These are phyloP conservation scores for Falco berigora DNA, from an alignment of 2,797 vertebrate species.

Conservation along the genomic window DNA sequence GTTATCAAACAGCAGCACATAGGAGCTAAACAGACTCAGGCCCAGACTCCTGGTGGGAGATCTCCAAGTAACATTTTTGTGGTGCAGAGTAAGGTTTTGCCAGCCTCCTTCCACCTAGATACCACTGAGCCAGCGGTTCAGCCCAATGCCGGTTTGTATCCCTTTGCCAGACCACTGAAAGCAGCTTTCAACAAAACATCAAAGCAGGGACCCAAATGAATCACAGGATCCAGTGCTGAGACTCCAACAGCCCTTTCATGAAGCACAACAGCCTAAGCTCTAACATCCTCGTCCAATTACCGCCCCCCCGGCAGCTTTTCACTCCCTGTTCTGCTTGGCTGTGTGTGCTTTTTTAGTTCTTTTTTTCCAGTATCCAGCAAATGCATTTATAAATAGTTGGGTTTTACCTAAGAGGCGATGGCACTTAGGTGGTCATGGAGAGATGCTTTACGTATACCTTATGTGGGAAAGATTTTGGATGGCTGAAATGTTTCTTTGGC, in stretches of 20 bases:
- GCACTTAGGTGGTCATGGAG: neutral
- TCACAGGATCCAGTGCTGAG: neutral
- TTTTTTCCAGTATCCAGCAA: neutral
- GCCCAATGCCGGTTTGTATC: neutral
- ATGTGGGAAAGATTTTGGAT: neutral
- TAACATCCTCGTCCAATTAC: neutral
- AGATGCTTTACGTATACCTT: neutral
- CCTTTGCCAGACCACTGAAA: neutral
- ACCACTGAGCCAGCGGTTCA: neutral
- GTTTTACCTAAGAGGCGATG: neutral
- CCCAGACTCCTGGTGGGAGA: neutral
- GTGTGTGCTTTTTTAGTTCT: neutral
- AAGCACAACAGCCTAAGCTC: neutral
- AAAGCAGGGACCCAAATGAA: neutral
- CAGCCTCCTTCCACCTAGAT: constrained; percentile 2
- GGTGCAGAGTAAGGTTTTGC: neutral
- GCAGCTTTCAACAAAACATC: neutral
- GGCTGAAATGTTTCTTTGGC: neutral
- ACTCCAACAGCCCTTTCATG: neutral
- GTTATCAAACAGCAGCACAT: neutral
- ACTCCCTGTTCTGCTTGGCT: neutral
- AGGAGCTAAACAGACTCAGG: neutral
- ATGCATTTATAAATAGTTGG: neutral
- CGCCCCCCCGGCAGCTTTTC: neutral
- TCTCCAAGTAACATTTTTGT: neutral